Conservation (phyloP, 2,113 vertebrate genomes). For the Scomber scombrus region DNA sequence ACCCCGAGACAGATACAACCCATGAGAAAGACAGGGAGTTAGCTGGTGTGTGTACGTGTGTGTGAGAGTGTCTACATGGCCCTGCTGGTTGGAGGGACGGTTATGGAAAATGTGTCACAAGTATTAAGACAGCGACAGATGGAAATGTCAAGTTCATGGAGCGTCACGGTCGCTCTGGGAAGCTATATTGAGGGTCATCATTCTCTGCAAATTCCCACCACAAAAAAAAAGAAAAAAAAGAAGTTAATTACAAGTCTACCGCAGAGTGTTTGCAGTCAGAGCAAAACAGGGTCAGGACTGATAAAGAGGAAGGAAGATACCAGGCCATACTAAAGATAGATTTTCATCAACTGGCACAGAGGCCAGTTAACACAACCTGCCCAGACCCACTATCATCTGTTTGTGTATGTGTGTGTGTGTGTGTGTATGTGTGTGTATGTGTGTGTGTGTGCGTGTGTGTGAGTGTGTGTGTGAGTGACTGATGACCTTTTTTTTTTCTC, state of each 20-base stretch:
- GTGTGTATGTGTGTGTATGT: background rate
- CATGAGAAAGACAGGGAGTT: constrained; percentile 36
- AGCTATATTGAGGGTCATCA: background rate
- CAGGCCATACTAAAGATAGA: constrained; percentile 60
- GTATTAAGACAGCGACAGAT: background rate
- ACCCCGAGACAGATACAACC: constrained; percentile 34
- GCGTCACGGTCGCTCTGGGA: background rate
- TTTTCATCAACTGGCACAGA: constrained; percentile 11
- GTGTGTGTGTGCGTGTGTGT: constrained; percentile 7
- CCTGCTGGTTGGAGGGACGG: background rate
- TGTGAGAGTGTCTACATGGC: background rate
- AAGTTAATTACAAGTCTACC: background rate
- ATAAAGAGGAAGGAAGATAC: constrained; percentile 40
- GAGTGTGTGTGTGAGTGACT: constrained; percentile 13
- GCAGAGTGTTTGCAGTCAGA: background rate
- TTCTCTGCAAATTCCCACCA: background rate
- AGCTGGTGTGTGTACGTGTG: constrained; percentile 12
- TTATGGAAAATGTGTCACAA: constrained; percentile 20
- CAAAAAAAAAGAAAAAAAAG: background rate
- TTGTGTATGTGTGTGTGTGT: constrained; percentile 1
- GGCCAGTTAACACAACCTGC: background rate
- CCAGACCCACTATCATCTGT: constrained; percentile 18
- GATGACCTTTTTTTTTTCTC: background rate
- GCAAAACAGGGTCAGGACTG: constrained; percentile 19
- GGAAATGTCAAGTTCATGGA: background rate